phyloP scores from a whole-genome alignment of 1,140 invertebrate genomes.

The Lordiphosa clarofinis region DNA sequence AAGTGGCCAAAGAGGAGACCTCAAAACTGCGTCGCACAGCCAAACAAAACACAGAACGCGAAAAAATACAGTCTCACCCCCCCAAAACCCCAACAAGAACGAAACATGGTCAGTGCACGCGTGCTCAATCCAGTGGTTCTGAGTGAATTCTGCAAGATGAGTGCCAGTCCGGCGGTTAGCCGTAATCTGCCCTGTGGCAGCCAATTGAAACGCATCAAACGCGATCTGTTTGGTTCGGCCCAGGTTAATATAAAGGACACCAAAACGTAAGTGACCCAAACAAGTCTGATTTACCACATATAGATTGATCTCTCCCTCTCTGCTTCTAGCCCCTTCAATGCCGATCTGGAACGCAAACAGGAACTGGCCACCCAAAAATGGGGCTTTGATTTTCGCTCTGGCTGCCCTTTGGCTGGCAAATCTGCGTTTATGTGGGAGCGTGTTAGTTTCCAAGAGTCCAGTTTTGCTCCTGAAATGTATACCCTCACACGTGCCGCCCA shows the following conservation, averaged over 20 bases:
- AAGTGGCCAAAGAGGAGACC: constrained; percentile 46
- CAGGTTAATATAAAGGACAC: constrained; percentile 35
- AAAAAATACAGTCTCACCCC: constrained; percentile 18
- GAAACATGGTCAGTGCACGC: constrained; percentile 72
- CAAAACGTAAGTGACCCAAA: constrained; percentile 56
- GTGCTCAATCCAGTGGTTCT: constrained; percentile 64
- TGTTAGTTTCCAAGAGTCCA: constrained; percentile 68
- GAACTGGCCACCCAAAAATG: constrained; percentile 68
- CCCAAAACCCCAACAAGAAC: constrained; percentile 7
- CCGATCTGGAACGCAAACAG: constrained; percentile 69
- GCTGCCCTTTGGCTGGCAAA: constrained; percentile 51
- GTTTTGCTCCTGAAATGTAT: constrained; percentile 68
- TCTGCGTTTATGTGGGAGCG: constrained; percentile 71
- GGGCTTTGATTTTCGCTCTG: constrained; percentile 76
- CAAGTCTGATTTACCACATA: neutral
- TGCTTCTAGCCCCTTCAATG: constrained; percentile 44
- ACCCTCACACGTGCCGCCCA: constrained; percentile 75
- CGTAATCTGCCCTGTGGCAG: constrained; percentile 58
- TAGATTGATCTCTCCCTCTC: neutral
- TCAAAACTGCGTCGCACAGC: constrained; percentile 54
- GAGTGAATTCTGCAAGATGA: constrained; percentile 65
- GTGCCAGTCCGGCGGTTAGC: constrained; percentile 50
- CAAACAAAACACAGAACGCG: constrained; percentile 30
- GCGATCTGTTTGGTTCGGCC: constrained; percentile 66
- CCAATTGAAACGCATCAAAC: constrained; percentile 71